Evolutionary conservation across 2,888 invertebrate genomes (phyloP), one percentile per base, ranked within the genome.

Genomic region (Hedya salicella): DNA sequence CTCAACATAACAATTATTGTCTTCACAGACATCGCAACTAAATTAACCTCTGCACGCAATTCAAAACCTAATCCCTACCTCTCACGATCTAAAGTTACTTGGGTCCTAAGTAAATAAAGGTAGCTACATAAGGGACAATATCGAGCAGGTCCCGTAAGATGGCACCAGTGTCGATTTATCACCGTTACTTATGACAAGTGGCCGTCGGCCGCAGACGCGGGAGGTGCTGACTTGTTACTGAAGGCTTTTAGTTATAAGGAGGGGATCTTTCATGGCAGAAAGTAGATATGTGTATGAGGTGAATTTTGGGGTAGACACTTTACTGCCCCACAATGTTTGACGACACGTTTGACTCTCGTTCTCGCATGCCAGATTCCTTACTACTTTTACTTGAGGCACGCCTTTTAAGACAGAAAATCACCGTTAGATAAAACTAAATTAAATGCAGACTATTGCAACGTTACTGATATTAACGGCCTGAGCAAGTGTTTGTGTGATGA

Each of bases 131-230:
- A 85, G 87, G 86, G 86, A 86, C 86, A 89, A 86, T 90, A 89
- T 87, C 81, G 85, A 85, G 82, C 89, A 89, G 87, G 78, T 78
- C 75, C n/a, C 83, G 82, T 78, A 77, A 89, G 89, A 89, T 88
- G 89, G 83, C 85, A 83, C 82, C 74, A 79, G 73, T 75, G 82
- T 82, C 87, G 80, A 91, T 91, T 91, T 91, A 91, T 91, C 91
- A 90, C 82, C 72, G 83, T 80, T 82, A 86, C 86, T 89, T 86
- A 87, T 89, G 91, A 91, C 89, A 88, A 91, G 91, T 90, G 88
- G 86, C 83, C 87, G 91, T 90, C 91, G 71, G 64, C 69, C 71
- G 54, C 91, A 91, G 87, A 77, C 80, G 75, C 73, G 68, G 72
- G 74, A 76, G 49, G 52, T n/a, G 56, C 32, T 42, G 40, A 61